Conservation (phyloP, 1,140 invertebrate genomes). For the Temnothorax nylanderi region DNA sequence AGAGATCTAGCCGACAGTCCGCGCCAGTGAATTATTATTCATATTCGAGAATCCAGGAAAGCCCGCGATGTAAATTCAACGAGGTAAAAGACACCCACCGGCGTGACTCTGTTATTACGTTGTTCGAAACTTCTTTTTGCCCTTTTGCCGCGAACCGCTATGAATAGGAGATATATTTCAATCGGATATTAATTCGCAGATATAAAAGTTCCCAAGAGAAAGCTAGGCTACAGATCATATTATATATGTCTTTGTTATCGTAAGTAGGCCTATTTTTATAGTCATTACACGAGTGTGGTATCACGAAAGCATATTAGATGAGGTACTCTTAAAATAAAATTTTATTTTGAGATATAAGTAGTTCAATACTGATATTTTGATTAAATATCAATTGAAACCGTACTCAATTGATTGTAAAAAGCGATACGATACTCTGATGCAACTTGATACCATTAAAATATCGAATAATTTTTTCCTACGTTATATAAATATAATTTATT, state of each 20-base stretch:
- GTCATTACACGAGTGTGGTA: neutral
- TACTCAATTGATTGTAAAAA: neutral
- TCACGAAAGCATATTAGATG: neutral
- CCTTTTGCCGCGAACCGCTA: neutral
- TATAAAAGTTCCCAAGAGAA: neutral
- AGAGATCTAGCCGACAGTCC: constrained; percentile 11
- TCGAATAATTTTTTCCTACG: neutral
- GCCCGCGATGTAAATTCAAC: constrained; percentile 39
- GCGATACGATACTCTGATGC: neutral
- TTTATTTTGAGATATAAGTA: neutral
- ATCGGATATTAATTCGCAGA: constrained; percentile 41
- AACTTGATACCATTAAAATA: neutral
- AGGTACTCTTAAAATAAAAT: neutral
- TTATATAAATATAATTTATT: neutral
- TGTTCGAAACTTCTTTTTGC: constrained; percentile 50
- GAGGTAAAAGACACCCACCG: constrained; percentile 29
- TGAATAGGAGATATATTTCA: constrained; percentile 47
- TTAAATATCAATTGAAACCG: neutral
- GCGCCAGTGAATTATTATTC: constrained; percentile 60
- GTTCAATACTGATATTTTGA: neutral
- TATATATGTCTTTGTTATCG: neutral
- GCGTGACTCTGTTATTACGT: constrained; percentile 56
- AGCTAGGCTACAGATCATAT: neutral
- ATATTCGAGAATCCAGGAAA: constrained; percentile 42
- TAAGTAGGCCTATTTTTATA: constrained; percentile 12